Evolutionary conservation across 1,140 invertebrate species (phyloP).

Genomic region (Nasonia giraulti): DNA sequence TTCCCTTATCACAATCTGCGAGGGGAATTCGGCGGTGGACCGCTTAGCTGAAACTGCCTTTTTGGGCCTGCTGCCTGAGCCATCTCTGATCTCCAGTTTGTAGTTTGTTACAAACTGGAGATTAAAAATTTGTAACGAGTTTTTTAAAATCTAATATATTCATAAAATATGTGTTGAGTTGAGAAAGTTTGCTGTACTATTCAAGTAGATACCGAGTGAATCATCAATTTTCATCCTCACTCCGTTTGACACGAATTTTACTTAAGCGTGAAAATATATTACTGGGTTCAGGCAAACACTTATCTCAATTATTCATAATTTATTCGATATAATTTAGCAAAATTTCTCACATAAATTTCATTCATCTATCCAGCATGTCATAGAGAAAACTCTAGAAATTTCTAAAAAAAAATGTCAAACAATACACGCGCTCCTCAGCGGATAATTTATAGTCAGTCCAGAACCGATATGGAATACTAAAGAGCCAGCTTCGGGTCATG

Average conservation of each 20-base stretch:
- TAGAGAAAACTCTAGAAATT: not conserved
- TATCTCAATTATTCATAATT: no score
- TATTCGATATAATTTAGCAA: no score
- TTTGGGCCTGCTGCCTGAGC: no score
- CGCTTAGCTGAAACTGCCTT: no score
- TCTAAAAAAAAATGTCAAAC: not conserved
- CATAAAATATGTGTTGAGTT: not conserved
- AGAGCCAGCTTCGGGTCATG: not conserved
- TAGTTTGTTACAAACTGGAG: no score
- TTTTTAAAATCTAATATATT: not conserved
- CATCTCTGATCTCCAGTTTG: no score
- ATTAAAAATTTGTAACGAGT: no score
- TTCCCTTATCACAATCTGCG: no score
- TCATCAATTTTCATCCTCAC: not conserved
- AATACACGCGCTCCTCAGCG: not conserved
- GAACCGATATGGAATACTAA: conserved; percentile 8
- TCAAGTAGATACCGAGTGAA: not conserved
- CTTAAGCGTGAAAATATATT: not conserved
- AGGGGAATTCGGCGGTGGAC: no score
- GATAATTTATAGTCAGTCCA: not conserved
- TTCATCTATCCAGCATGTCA: no score
- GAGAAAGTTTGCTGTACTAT: not conserved
- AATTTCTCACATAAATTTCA: no score
- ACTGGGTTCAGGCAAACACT: no score
- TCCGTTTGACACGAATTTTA: not conserved